Evolutionary conservation across 2,797 vertebrate genomes (phyloP), one percentile per base, ranked within the genome.

Genomic region (Nothura maculosa): DNA sequence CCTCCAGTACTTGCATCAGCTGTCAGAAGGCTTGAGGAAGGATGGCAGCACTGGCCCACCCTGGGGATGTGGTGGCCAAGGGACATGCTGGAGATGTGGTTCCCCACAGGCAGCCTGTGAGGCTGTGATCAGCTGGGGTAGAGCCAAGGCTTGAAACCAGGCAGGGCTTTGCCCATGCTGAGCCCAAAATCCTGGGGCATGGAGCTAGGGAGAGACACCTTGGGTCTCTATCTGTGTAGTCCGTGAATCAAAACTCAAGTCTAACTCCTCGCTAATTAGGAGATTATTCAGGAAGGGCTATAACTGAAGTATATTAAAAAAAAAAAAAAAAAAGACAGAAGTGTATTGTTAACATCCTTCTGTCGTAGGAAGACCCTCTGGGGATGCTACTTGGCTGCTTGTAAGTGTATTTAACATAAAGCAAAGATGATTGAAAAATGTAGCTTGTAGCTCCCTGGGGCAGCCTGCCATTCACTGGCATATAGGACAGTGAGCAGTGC

Each of bases 351-450:
- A 96, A 91, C 86, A 86, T 81, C 85, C 74, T 50, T 87, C 80
- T 95, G 81, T 75, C 11, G 0, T 32, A 67, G 32, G 17, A 63
- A 78, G 88, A 75, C 77, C 92, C 94, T 89, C 82, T 87, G 70
- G 91, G 78, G 64, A 70, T 80, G 79, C 69, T 84, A 25, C 91
- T 92, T 86, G 81, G 43, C 84, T 87, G 61, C 87, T 87, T 89
- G 50, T 84, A 92, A 96, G 90, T 94, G 82, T 96, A 96, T 96
- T 95, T 96, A 95, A 94, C 90, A 85, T 91, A 92, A 93, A 91
- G 79, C 84, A 93, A 85, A 95, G 91, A 92, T 92, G 94, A 95
- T 84, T 93, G 95, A 95, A 93, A 92, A 92, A 81, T 88, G 90
- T 81, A 87, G 68, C 77, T 96, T 21, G 80, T 48, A 63, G 69